These are phyloP conservation scores for Drosophila parabipectinata DNA, from an alignment of 1,140 invertebrate species.

Conservation along the genomic window DNA sequence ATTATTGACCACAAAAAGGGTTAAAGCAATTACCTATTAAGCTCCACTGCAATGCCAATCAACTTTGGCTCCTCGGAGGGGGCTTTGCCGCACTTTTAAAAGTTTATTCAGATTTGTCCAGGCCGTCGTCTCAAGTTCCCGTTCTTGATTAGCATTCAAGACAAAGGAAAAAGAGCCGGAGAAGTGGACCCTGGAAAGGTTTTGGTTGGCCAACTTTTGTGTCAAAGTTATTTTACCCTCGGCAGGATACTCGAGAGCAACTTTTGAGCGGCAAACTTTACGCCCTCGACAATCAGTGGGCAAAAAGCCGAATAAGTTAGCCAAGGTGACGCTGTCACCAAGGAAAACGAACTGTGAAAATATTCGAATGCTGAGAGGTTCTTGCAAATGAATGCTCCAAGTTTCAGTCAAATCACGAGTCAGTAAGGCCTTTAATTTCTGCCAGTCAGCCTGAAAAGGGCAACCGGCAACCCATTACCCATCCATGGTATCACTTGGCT, in stretches of 20 bases:
- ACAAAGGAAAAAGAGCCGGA: neutral
- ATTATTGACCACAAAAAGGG: neutral
- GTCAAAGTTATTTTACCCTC: constrained; percentile 74
- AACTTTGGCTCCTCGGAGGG: constrained; percentile 11
- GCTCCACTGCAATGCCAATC: constrained; percentile 37
- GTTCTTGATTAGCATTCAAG: constrained; percentile 65
- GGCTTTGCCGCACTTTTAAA: constrained; percentile 40
- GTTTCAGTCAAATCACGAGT: constrained; percentile 7
- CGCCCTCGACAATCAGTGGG: constrained; percentile 54
- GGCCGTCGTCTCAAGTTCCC: constrained; percentile 7
- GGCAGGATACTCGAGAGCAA: constrained; percentile 60
- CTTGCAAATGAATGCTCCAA: constrained; percentile 11
- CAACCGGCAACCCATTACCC: constrained; percentile 43
- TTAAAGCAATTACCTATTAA: constrained; percentile 11
- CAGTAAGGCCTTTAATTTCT: constrained; percentile 26
- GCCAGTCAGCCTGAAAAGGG: constrained; percentile 41
- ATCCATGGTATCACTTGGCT: constrained; percentile 42
- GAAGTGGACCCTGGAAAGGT: constrained; percentile 42
- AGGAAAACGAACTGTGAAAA: constrained; percentile 3
- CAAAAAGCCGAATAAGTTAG: constrained; percentile 45
- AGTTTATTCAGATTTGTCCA: constrained; percentile 40
- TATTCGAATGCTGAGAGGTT: constrained; percentile 12
- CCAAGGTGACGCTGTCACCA: constrained; percentile 43
- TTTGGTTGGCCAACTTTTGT: constrained; percentile 50
- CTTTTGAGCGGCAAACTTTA: constrained; percentile 70